Evolutionary conservation across 1,140 invertebrate genomes (phyloP), one percentile per base, ranked within the genome.

Genomic region (Drosophila prosaltans): DNA sequence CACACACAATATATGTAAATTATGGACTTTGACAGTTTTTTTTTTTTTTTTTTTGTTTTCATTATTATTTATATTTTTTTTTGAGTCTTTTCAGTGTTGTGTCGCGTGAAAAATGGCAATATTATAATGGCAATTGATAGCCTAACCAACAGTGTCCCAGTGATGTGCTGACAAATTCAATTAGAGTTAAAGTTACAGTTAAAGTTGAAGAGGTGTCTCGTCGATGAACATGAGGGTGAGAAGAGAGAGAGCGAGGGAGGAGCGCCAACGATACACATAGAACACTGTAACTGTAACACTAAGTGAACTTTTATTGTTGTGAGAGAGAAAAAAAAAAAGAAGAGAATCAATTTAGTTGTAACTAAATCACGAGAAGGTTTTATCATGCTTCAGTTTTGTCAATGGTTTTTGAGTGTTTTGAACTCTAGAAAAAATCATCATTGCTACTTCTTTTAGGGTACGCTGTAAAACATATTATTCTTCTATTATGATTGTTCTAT

Each of bases 91-190:
- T 59, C 43, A 62, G 68, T 58, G 51, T 61, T 41, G 21, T 43
- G 36, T 32, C 16, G 40, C 36, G 43, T 62, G 62, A 66, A 75
- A 80, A 72, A 68, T 72, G 69, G 65, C 51, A 60, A 73, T 69
- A 80, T 72, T 72, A 75, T 62, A 71, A 82, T 81, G 73, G 74
- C 45, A 51, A 51, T 21, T 51, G 45, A 51, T 51, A 51, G 21
- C 45, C 54, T 77, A 66, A 81, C 67, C 72, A 76, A 75, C 74
- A 71, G 45, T 59, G 45, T 59, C 66, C 69, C 71, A 59, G 45
- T 24, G 45, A 51, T 51, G 78, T 85, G 82, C 68, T 79, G 82
- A 86, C 82, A 86, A 86, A 82, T 79, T 74, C 82, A 86, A 86
- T 86, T 86, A 86, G 82, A 51, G 45, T 51, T 51, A 26, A 51